Evolutionary conservation across 2,888 invertebrate species (phyloP).

Genomic region (Lutraria lutraria): DNA sequence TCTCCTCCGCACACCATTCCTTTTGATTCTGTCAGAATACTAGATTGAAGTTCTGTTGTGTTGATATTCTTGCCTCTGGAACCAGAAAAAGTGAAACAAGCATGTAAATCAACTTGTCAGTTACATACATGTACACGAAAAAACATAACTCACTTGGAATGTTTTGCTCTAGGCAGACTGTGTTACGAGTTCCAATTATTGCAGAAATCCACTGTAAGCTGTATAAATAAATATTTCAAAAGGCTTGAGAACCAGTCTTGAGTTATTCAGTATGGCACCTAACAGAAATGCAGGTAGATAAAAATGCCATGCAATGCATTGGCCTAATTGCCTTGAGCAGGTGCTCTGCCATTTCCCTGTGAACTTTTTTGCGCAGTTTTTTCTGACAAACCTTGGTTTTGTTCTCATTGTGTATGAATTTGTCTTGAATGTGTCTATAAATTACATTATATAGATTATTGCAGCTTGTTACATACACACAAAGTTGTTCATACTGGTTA

Average conservation of each 20-base stretch:
- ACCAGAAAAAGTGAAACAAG: not conserved
- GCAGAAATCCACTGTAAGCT: not conserved
- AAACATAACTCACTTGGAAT: not conserved
- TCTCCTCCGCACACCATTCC: no score
- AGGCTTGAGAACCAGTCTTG: not conserved
- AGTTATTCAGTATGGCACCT: slow-evolving; percentile 2
- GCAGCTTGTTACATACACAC: not conserved
- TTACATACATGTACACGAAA: not conserved
- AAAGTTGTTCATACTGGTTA: not conserved
- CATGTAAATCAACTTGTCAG: not conserved
- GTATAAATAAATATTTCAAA: slow-evolving; percentile 7
- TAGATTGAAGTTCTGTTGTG: not conserved
- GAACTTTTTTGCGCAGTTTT: not conserved
- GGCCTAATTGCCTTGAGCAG: slow-evolving; percentile 2
- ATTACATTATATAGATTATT: not conserved
- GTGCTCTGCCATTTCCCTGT: not conserved
- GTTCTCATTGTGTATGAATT: not conserved
- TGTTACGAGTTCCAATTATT: not conserved
- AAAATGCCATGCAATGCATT: not conserved
- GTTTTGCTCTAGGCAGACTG: not conserved
- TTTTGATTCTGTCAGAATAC: no score
- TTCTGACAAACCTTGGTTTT: not conserved
- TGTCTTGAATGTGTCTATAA: slow-evolving; percentile 6
- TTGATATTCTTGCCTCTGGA: not conserved
- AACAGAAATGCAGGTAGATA: slow-evolving; percentile 18